Evolutionary conservation across 1,140 invertebrate genomes (phyloP).

Genomic region (Nasonia giraulti): DNA sequence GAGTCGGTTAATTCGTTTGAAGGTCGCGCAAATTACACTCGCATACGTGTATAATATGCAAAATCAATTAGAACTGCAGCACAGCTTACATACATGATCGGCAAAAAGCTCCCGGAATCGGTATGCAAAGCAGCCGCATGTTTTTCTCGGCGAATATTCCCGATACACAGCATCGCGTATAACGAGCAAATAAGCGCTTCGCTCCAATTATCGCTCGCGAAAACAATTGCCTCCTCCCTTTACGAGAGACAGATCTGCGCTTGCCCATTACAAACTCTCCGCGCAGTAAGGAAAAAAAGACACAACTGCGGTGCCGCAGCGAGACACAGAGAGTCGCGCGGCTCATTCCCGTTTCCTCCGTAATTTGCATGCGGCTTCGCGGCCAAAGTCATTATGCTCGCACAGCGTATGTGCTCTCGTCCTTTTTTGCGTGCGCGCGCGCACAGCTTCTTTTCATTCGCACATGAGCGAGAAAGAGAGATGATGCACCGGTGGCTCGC

Average conservation of each 20-base stretch:
- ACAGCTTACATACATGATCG: no score
- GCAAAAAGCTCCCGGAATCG: background rate
- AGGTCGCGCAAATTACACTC: no score
- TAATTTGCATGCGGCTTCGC: slow-evolving; percentile 49
- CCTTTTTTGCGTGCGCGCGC: no score
- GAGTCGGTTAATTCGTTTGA: no score
- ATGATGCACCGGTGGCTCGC: slow-evolving; percentile 15
- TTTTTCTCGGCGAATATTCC: slow-evolving; percentile 26
- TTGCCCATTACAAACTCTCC: background rate
- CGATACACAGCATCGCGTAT: slow-evolving; percentile 3
- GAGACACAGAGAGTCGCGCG: background rate
- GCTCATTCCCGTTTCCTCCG: slow-evolving; percentile 24
- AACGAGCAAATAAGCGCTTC: slow-evolving; percentile 48
- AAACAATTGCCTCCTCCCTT: slow-evolving; percentile 47
- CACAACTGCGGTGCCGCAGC: background rate
- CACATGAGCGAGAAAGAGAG: background rate
- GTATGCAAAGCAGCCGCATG: slow-evolving; percentile 18
- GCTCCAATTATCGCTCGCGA: slow-evolving; percentile 41
- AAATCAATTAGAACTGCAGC: no score
- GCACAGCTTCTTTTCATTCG: slow-evolving; percentile 23
- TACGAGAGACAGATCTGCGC: slow-evolving; percentile 12
- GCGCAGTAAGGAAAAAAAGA: background rate
- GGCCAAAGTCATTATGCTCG: slow-evolving; percentile 38
- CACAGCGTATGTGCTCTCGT: background rate
- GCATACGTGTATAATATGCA: no score